A percentile compares a stretch with the other conserved stretches of the same genome.
phyloP scores from a whole-genome alignment of 2,113 vertebrate species.

The Chunga burmeisteri region DNA sequence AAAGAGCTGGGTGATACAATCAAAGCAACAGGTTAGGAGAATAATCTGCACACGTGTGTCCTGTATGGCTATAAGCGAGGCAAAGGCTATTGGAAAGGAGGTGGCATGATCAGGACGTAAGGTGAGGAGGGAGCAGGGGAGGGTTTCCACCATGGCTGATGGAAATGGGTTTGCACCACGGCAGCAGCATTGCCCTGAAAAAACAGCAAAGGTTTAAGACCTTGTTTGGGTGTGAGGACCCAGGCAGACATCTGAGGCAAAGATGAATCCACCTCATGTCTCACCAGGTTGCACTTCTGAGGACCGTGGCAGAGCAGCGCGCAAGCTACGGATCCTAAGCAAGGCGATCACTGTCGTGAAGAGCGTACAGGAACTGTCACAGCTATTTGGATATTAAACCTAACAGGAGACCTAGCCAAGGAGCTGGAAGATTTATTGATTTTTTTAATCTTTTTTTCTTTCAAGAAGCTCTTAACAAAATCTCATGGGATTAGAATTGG shows the following conservation, averaged over 20 bases:
- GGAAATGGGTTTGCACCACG: too few relatives aligned
- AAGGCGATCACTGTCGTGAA: fast-evolving
- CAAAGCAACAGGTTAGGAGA: background rate
- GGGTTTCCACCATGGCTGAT: fast-evolving
- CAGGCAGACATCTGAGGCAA: background rate
- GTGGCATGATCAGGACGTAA: background rate
- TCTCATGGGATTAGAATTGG: background rate
- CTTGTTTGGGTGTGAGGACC: background rate
- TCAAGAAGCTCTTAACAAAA: conserved; percentile 24
- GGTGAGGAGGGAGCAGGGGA: background rate
- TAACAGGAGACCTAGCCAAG: background rate
- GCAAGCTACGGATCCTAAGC: background rate
- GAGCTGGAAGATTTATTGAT: background rate
- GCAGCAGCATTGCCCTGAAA: background rate
- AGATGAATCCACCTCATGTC: background rate
- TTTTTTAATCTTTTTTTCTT: background rate
- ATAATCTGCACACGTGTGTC: background rate
- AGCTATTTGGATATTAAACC: background rate
- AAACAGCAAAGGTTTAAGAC: background rate
- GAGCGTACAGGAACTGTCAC: fast-evolving
- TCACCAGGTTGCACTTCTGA: background rate
- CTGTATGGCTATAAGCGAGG: background rate
- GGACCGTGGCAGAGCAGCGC: background rate
- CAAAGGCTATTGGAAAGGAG: background rate
- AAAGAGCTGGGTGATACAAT: background rate